Evolutionary conservation across 2,888 invertebrate genomes (phyloP).

Genomic region (Flexamia atlantica): DNA sequence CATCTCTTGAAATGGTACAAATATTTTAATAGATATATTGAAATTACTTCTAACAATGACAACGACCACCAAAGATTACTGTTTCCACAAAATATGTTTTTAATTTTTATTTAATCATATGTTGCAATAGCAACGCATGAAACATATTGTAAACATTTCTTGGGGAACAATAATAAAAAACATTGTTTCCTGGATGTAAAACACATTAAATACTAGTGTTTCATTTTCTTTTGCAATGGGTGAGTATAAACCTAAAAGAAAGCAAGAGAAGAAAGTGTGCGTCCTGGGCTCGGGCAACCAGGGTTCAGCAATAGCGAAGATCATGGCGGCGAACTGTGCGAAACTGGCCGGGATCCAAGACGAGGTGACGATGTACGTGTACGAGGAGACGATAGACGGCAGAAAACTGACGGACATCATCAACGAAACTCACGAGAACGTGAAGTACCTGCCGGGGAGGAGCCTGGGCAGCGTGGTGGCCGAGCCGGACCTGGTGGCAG

Average conservation of each 20-base stretch:
- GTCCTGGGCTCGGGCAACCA: conserved; percentile 95
- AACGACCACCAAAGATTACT: no score
- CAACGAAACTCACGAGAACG: conserved; percentile 98
- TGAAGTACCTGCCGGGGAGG: conserved; percentile 98
- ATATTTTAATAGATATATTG: no score
- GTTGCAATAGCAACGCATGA: no score
- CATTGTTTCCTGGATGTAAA: no score
- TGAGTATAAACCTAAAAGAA: not conserved
- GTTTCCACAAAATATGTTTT: no score
- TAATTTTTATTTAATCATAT: no score
- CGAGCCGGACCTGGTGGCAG: conserved; percentile 92
- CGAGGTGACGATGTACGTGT: conserved; percentile 96
- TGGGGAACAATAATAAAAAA: no score
- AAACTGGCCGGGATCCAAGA: conserved; percentile 90
- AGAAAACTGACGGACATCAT: conserved; percentile 98
- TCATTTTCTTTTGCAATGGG: no score
- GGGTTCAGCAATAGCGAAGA: conserved; percentile 99
- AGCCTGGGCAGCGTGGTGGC: conserved; percentile 97
- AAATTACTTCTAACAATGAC: no score
- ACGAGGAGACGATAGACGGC: conserved; percentile 95
- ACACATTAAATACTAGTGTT: no score
- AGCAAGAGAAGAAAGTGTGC: conserved; percentile 82
- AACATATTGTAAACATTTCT: no score
- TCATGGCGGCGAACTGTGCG: conserved; percentile 93
- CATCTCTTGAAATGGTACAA: no score